phyloP scores from a whole-genome alignment of 1,140 invertebrate species.

The Choristoneura fumiferana region DNA sequence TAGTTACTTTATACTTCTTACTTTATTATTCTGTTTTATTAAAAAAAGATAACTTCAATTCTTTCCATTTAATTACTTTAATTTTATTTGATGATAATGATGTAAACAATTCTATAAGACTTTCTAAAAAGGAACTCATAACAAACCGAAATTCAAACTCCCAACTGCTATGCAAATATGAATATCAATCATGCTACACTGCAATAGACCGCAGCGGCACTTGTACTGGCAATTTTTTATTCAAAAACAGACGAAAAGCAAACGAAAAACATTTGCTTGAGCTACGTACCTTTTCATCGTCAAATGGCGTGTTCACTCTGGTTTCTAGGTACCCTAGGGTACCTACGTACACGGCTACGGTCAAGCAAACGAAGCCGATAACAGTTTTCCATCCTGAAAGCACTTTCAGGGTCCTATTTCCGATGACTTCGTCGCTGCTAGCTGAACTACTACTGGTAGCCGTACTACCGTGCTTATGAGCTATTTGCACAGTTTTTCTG shows the following conservation, averaged over 20 bases:
- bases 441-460: constrained; percentile 65
- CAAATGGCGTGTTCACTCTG: constrained; percentile 91
- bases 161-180: too few relatives aligned
- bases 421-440: constrained; percentile 45
- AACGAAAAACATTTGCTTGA: neutral
- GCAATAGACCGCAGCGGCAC: too few relatives aligned
- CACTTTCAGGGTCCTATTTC: constrained; percentile 45
- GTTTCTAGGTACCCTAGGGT: constrained; percentile 92
- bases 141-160: too few relatives aligned
- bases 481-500: constrained; percentile 43
- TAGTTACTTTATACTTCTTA: too few relatives aligned
- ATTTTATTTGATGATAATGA: too few relatives aligned
- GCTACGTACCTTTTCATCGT: constrained; percentile 83
- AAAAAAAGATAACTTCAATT: too few relatives aligned
- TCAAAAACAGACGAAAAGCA: neutral
- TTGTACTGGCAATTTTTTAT: too few relatives aligned
- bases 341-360: constrained; percentile 85
- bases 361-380: constrained; percentile 77
- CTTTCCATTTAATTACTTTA: too few relatives aligned
- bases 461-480: constrained; percentile 65
- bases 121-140: too few relatives aligned
- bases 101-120: too few relatives aligned
- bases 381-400: constrained; percentile 76
- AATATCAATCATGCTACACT: too few relatives aligned
- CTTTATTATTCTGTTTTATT: too few relatives aligned